Evolutionary conservation across 2,113 vertebrate species (phyloP), one percentile per base, ranked within the genome.

Genomic region (Formicarius rufipectus): DNA sequence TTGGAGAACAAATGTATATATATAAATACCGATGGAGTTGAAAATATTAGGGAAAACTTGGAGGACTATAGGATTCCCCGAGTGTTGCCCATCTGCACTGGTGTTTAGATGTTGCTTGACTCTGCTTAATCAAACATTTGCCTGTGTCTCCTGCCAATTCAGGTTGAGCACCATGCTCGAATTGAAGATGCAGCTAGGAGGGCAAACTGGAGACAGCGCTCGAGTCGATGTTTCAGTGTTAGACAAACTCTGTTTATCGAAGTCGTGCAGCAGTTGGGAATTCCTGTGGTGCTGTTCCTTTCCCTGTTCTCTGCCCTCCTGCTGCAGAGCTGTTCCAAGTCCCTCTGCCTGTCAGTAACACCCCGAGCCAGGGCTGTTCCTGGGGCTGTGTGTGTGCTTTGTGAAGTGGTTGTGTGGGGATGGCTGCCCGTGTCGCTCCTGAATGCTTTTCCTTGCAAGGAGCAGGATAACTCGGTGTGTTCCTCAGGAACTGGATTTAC

Each of bases 131-230:
- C n/a, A 30, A 59, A 42, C 52, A 39, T 49, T 74, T 39, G 17
- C 19, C 35, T 19, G 3, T 58, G 53, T 74, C 47, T 83, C 13
- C 42, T 2, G 7, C 59, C 52, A 78, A 0, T 4, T 77, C 28
- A 20, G 64, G 25, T 67, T 60, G n/a, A 72, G 40, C 1, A 0
- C n/a, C 0, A 0, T 35, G 30, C 45, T 89, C 0, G 0, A 80
- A 77, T 83, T 90, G 25, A 66, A 81, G 73, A 39, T 74, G 35
- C 7, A 42, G 47, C 25, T 77, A 52, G 64, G 76, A 89, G 50
- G 55, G 87, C 69, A 75, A 35, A 35, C 52, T 9, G 4, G 56
- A 47, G 55, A 58, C 76, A 64, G 8, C 4, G 27, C 35, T 84
- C n/a, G 21, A 71, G 55, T 84, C 92, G 64, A 67, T 92, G 86